phyloP scores from a whole-genome alignment of 2,797 vertebrate genomes.

The Tiaroga cobitis region DNA sequence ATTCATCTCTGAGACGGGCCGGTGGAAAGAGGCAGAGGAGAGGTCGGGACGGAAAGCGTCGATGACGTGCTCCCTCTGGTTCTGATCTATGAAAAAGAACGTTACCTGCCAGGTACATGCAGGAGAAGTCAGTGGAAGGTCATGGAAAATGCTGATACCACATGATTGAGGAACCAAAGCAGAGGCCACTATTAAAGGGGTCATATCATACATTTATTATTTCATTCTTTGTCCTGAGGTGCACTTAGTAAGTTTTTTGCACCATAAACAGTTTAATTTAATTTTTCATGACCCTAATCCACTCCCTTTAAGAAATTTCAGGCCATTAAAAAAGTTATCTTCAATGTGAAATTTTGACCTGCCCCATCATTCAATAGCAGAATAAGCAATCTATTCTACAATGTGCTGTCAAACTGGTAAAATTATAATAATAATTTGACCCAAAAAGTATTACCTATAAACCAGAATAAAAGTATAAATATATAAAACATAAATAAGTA shows the following conservation, averaged over 20 bases:
- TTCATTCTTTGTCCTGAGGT: not conserved
- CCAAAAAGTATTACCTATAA: not conserved
- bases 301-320: not conserved
- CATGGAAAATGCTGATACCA: conserved; percentile 9
- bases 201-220: conserved; percentile 1
- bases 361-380: not conserved
- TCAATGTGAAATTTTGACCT: not conserved
- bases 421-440: not conserved
- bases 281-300: not conserved
- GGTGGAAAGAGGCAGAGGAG: conserved; percentile 80
- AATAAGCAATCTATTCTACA: not conserved
- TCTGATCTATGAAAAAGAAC: conserved; percentile 85
- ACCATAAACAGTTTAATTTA: conserved; percentile 5
- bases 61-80: conserved; percentile 80
- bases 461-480: not conserved
- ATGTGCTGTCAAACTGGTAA: not conserved
- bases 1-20: conserved; percentile 82
- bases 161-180: conserved; percentile 5
- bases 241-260: not conserved
- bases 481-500: not conserved
- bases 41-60: conserved; percentile 84
- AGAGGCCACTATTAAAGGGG: conserved; percentile 12
- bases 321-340: not conserved
- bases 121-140: conserved; percentile 5
- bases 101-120: conserved; percentile 77